These are phyloP conservation scores for Vollenhovia emeryi DNA, from an alignment of 1,140 invertebrate species.

Conservation along the genomic window DNA sequence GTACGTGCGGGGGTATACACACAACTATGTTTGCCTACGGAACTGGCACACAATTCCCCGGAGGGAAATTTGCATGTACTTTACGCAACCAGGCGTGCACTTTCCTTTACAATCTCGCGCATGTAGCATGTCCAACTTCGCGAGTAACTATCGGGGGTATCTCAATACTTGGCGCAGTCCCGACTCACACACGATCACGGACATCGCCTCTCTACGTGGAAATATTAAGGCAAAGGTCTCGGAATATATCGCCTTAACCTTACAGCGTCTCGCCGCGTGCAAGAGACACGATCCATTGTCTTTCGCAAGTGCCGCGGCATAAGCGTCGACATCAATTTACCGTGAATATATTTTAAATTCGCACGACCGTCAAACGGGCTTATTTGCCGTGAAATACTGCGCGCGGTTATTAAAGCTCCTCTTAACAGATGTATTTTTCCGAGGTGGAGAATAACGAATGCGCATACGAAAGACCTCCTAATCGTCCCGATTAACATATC, in stretches of 20 bases:
- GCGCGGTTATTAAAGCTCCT: neutral
- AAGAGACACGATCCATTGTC: constrained; percentile 17
- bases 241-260: constrained; percentile 44
- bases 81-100: constrained; percentile 52
- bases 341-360: neutral
- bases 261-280: constrained; percentile 3
- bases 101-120: constrained; percentile 60
- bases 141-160: constrained; percentile 55
- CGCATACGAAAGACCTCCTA: neutral
- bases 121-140: constrained; percentile 50
- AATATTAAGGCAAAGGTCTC: constrained; percentile 52
- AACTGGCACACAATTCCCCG: constrained; percentile 53
- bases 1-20: neutral
- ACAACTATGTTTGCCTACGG: constrained; percentile 49
- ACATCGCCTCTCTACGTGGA: constrained; percentile 28
- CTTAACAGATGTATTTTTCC: neutral
- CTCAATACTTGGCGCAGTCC: constrained; percentile 38
- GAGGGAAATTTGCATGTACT: constrained; percentile 58
- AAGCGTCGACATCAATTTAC: neutral
- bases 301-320: neutral
- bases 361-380: neutral
- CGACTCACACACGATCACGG: constrained; percentile 43
- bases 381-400: neutral
- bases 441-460: neutral
- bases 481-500: neutral